Percentiles rank a stretch among this genome's conserved stretches.
These are phyloP conservation scores for Leucophenga maculata DNA, from an alignment of 2,888 invertebrate genomes.

Conservation along the genomic window DNA sequence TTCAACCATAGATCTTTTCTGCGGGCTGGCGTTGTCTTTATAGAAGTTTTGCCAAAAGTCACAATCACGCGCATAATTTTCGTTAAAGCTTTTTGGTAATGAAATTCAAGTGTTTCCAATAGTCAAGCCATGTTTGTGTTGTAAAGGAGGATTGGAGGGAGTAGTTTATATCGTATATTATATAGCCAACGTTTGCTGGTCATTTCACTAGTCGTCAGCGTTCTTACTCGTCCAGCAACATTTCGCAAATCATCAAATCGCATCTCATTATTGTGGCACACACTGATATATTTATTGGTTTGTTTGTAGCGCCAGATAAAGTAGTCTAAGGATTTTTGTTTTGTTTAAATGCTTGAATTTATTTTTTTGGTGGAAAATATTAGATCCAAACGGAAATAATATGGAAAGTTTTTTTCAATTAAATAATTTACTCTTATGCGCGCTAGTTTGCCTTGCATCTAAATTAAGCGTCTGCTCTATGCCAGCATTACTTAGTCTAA, in stretches of 20 bases:
- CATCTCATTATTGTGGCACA: conserved; percentile 53
- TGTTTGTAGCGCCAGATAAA: not conserved
- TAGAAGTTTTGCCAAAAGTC: conserved; percentile 57
- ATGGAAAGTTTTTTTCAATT: no score
- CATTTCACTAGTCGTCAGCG: conserved; percentile 45
- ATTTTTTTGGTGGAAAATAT: no score
- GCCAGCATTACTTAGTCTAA: no score
- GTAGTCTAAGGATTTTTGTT: no score
- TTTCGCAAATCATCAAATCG: conserved; percentile 52
- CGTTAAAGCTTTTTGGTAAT: conserved; percentile 69
- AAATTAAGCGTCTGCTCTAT: no score
- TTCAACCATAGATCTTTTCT: not conserved
- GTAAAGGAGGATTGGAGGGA: not conserved
- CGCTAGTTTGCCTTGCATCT: no score
- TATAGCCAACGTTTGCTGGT: conserved; percentile 34
- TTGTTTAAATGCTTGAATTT: no score
- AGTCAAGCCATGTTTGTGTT: conserved; percentile 10
- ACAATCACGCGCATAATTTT: conserved; percentile 65
- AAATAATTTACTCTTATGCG: no score
- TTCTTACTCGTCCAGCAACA: not conserved
- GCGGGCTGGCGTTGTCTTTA: not conserved
- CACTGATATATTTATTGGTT: conserved; percentile 20
- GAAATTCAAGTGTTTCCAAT: conserved; percentile 65
- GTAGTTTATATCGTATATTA: conserved; percentile 12
- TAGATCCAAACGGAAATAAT: no score